Evolutionary conservation across 2,113 vertebrate species (phyloP).

Genomic region (Raja brachyura): DNA sequence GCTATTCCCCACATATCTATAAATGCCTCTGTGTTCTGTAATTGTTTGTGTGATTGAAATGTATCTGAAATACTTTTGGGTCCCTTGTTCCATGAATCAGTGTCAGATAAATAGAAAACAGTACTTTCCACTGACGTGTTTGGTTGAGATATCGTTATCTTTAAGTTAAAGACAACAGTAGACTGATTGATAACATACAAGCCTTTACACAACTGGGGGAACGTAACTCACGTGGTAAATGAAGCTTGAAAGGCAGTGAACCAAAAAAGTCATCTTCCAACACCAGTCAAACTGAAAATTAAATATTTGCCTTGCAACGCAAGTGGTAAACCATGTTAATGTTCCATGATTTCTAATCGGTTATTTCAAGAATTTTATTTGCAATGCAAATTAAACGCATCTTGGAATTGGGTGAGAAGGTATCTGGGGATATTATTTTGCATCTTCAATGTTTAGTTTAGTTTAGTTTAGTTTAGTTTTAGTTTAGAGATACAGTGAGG

Average conservation of each 20-base stretch:
- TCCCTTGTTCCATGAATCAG: background rate
- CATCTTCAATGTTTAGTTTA: too few relatives aligned
- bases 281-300: background rate
- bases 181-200: constrained; percentile 22
- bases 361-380: background rate
- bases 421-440: too few relatives aligned
- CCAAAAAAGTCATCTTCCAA: background rate
- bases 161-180: background rate
- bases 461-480: too few relatives aligned
- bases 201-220: background rate
- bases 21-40: background rate
- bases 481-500: too few relatives aligned
- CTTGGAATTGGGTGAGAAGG: background rate
- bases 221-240: background rate
- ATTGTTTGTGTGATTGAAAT: background rate
- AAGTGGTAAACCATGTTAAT: too few relatives aligned
- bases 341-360: background rate
- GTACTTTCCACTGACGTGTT: background rate
- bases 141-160: background rate
- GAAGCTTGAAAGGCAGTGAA: background rate
- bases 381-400: background rate
- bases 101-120: background rate
- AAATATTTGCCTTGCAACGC: background rate
- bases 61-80: background rate
- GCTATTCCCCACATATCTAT: background rate